Evolutionary conservation across 1,140 invertebrate species (phyloP).

Genomic region (Carcinoscorpius rotundicauda): DNA sequence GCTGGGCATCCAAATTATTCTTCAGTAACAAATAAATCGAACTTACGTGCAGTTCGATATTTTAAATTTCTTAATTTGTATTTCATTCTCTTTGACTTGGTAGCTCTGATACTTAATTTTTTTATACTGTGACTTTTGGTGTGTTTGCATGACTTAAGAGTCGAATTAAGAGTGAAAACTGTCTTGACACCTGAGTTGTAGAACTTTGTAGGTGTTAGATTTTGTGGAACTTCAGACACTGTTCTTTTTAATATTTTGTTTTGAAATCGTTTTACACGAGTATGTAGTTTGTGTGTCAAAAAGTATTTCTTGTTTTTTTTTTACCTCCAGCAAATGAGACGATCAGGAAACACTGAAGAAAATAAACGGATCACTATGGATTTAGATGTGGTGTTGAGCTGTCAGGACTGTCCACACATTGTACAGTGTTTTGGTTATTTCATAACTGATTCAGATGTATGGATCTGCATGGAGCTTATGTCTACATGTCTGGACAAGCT

Average conservation of each 20-base stretch:
- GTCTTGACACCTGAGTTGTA: too few relatives aligned
- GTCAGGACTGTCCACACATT: conserved; percentile 92
- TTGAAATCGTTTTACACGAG: neutral
- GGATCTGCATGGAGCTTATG: conserved; percentile 99
- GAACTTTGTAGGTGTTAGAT: conserved; percentile 19
- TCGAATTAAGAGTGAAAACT: too few relatives aligned
- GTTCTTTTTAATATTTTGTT: conserved; percentile 9
- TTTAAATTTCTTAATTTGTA: too few relatives aligned
- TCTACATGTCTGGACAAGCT: conserved; percentile 95
- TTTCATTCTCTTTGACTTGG: too few relatives aligned
- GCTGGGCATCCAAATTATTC: too few relatives aligned
- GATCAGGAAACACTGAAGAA: conserved; percentile 89
- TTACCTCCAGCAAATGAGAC: conserved; percentile 80
- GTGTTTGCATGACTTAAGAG: too few relatives aligned
- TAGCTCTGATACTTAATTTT: too few relatives aligned
- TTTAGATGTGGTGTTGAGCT: conserved; percentile 91
- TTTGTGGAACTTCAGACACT: conserved; percentile 10
- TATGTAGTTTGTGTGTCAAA: neutral
- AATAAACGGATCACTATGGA: conserved; percentile 98
- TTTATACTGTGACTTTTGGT: too few relatives aligned
- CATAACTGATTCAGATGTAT: conserved; percentile 74
- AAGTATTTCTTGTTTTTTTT: conserved; percentile 11
- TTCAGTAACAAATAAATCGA: too few relatives aligned
- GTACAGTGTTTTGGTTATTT: conserved; percentile 95
- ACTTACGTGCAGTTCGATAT: too few relatives aligned